Evolutionary conservation across 2,888 invertebrate species (phyloP).

Genomic region (Platypus cylindrus): DNA sequence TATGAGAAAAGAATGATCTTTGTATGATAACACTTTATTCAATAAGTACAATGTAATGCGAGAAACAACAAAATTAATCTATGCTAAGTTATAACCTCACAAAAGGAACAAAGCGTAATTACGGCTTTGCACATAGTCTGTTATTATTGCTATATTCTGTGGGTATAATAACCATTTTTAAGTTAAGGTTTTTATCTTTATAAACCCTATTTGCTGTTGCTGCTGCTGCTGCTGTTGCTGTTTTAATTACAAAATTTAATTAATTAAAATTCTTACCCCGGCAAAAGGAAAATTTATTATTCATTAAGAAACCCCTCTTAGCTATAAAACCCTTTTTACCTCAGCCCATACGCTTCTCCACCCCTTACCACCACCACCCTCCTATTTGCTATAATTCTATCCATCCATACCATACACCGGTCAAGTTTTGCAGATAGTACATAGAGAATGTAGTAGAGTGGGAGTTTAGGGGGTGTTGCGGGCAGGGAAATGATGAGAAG

Average conservation of each 20-base stretch:
- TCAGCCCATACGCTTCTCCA: constrained; percentile 3
- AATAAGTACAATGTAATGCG: too few relatives aligned
- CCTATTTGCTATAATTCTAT: constrained; percentile 8
- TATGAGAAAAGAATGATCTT: too few relatives aligned
- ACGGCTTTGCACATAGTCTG: too few relatives aligned
- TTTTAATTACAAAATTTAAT: constrained; percentile 14
- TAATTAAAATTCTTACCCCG: constrained; percentile 15
- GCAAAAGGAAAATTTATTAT: constrained; percentile 15
- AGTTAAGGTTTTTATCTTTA: too few relatives aligned
- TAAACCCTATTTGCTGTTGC: constrained; percentile 2
- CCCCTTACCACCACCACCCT: constrained; percentile 1
- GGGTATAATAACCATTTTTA: too few relatives aligned
- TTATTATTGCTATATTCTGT: too few relatives aligned
- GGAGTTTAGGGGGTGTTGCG: constrained; percentile 5
- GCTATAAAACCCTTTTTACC: constrained; percentile 5
- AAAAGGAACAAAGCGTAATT: too few relatives aligned
- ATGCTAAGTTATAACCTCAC: too few relatives aligned
- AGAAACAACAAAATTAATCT: too few relatives aligned
- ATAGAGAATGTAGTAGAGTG: too few relatives aligned
- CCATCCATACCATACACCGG: constrained; percentile 20
- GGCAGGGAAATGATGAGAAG: constrained; percentile 11
- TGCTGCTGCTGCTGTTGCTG: neutral
- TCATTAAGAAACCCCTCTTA: constrained; percentile 14
- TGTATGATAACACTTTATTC: too few relatives aligned
- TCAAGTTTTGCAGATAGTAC: constrained; percentile 20